A percentile compares a stretch with the other conserved stretches of the same genome.
Conservation (phyloP, 2,797 vertebrate species). For the Rallus crepitans region DNA sequence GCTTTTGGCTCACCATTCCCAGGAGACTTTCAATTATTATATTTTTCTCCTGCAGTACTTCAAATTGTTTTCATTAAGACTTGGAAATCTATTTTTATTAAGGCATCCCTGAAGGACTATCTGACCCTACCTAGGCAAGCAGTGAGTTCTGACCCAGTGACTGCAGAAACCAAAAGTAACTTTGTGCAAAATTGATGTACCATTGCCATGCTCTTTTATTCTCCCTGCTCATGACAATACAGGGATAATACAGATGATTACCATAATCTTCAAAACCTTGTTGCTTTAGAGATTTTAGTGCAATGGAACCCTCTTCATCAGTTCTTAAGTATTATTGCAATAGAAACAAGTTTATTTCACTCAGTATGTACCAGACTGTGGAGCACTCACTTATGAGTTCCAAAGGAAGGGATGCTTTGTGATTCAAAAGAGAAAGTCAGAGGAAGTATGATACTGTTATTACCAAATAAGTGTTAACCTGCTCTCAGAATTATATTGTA, state of each 20-base stretch:
- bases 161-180: background rate
- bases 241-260: background rate
- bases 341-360: background rate
- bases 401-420: background rate
- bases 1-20: background rate
- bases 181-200: background rate
- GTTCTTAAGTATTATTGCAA: background rate
- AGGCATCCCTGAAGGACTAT: background rate
- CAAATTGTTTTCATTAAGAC: background rate
- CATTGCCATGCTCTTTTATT: background rate
- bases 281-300: background rate
- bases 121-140: background rate
- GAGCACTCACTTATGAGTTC: background rate
- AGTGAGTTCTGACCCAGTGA: background rate
- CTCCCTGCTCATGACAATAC: background rate
- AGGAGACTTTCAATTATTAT: background rate
- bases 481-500: background rate
- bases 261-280: background rate
- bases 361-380: background rate
- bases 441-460: background rate
- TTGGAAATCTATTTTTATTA: background rate
- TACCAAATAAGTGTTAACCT: background rate
- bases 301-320: background rate
- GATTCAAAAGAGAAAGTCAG: background rate
- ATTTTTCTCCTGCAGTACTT: background rate